Evolutionary conservation across 30 jellyfish, hydroid and myxozoan species (phyloP), one percentile per base, ranked within the genome.

Genomic region (Hydractinia echinata): DNA sequence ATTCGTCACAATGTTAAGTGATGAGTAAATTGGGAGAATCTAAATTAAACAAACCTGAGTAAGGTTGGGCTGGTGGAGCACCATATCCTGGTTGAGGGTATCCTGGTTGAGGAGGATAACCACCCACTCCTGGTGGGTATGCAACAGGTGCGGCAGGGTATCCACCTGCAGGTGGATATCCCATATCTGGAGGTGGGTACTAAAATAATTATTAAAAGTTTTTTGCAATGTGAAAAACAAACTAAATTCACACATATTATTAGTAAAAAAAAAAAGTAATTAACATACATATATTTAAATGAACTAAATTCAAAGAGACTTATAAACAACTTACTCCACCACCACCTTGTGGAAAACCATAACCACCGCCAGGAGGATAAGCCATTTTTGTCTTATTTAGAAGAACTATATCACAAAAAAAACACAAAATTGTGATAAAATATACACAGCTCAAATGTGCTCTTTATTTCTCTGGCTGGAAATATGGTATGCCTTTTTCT

Each of bases 291-390:
- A 56, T 56, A 16, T 16, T 58, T 58, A 1, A 11, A 11, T 0
- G 19, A 58, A 58, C 19, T 6, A 64, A 64, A 7, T n/a, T 6
- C 19, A 51, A 6, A 64, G 39, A 64, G 39, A 64, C 19, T 21
- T 6, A 10, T 10, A 71, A 18, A 62, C 67, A 15, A 39, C 55
- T 92, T 44, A 87, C 39, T 15, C 83, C 96, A n/a, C 95, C 95
- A 86, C 93, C 88, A 52, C 89, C 89, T n/a, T 91, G 95, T 48
- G 96, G 96, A 71, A 83, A 89, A 51, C 95, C 96, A 77, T 89
- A 89, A 20, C 97, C 97, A 49, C 95, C 95, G 51, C 97, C 97
- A 71, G 97, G 97, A 20, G 97, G 97, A 85, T 89, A 89, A 4
- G 97, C 97, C 97, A 89, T 89, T 21, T 68, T 62, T 66, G 8